These are phyloP conservation scores for Crossocerus cetratus DNA, from an alignment of 2,888 invertebrate species.

Conservation along the genomic window DNA sequence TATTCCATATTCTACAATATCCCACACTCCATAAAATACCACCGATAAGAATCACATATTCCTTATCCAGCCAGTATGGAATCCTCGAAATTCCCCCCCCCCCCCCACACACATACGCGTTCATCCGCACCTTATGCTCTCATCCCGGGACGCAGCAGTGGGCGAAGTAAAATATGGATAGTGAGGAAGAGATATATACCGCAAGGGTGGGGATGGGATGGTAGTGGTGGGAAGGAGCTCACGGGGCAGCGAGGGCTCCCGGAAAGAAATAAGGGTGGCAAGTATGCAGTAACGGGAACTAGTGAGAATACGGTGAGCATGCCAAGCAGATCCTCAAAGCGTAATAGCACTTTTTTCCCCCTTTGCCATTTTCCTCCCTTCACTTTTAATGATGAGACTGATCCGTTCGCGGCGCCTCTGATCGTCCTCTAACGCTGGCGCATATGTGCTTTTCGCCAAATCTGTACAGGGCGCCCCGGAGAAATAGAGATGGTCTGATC, in stretches of 20 bases:
- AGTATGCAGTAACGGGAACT: conserved; percentile 22
- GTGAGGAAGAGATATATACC: conserved; percentile 11
- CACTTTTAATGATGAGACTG: conserved; percentile 60
- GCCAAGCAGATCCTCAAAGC: conserved; percentile 62
- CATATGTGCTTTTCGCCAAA: conserved; percentile 14
- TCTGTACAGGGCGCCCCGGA: no score
- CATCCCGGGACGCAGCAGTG: background rate
- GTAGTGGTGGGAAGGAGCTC: conserved; percentile 11
- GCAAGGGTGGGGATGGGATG: conserved; percentile 1
- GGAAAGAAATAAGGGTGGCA: conserved; percentile 38
- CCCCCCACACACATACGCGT: no score
- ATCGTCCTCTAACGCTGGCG: conserved; percentile 45
- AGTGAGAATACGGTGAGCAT: conserved; percentile 56
- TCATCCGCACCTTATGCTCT: no score
- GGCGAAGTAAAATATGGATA: conserved; percentile 9
- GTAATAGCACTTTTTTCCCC: conserved; percentile 44
- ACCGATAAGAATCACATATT: no score
- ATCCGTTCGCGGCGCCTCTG: conserved; percentile 32
- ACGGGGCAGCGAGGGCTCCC: background rate
- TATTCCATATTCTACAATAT: no score
- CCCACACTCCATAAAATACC: no score
- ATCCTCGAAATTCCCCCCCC: no score
- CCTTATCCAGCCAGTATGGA: no score
- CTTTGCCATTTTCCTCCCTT: conserved; percentile 54
- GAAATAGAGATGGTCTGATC: no score